Percentiles rank a stretch among this genome's conserved stretches.
Evolutionary conservation across 2,113 vertebrate genomes (phyloP).

Genomic region (Zingel zingel): DNA sequence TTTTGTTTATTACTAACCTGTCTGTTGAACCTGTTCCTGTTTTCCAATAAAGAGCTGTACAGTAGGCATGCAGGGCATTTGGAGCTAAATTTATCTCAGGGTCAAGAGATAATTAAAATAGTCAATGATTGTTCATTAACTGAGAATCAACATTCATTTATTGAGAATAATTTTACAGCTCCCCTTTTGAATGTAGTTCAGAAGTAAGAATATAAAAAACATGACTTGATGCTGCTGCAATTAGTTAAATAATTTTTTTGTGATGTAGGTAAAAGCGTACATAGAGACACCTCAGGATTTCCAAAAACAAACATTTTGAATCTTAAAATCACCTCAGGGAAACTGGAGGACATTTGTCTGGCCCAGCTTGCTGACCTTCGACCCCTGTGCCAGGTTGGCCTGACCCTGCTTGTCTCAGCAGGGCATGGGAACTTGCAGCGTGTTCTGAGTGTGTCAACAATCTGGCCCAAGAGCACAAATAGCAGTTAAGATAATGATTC

Average conservation of each 20-base stretch:
- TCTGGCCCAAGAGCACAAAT: conserved; percentile 46
- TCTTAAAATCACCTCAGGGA: conserved; percentile 39
- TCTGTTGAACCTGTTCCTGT: conserved; percentile 2
- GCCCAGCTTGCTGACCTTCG: conserved; percentile 51
- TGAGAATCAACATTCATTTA: conserved; percentile 24
- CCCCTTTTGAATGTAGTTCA: conserved; percentile 2
- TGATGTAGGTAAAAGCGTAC: not conserved
- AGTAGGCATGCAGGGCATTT: conserved; percentile 9
- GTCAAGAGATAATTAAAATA: conserved; percentile 11
- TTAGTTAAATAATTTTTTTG: not conserved
- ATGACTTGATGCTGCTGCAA: not conserved
- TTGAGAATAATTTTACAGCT: conserved; percentile 17
- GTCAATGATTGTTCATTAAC: conserved; percentile 48
- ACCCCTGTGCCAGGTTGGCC: conserved; percentile 55
- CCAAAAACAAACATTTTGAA: conserved; percentile 2
- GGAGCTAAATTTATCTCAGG: conserved; percentile 21
- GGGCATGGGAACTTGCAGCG: conserved; percentile 66
- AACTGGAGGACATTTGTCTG: not conserved
- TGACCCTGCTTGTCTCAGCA: conserved; percentile 58
- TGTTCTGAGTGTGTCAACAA: conserved; percentile 61
- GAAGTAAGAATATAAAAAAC: not conserved
- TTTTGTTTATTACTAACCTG: conserved; percentile 6
- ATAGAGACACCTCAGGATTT: not conserved
- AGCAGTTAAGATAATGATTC: conserved; percentile 51
- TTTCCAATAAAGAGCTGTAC: not conserved